Evolutionary conservation across 2,797 vertebrate genomes (phyloP).

Genomic region (Bovichtus variegatus): DNA sequence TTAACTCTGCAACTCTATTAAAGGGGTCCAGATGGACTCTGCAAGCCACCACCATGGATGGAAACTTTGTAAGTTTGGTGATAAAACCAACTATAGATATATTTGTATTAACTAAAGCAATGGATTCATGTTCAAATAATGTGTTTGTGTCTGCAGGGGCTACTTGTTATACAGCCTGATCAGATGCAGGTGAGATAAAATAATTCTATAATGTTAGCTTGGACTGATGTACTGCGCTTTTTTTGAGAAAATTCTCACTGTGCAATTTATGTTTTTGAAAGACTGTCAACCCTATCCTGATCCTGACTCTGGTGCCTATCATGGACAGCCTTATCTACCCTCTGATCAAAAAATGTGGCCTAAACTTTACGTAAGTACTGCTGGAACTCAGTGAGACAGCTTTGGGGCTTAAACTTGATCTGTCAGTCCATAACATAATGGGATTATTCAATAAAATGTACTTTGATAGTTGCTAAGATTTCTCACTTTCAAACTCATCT

Average conservation of each 20-base stretch:
- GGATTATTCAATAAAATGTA: neutral
- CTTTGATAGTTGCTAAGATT: neutral
- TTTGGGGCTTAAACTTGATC: neutral
- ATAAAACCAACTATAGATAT: neutral
- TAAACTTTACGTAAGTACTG: conserved; percentile 92
- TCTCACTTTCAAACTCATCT: neutral
- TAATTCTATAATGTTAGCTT: neutral
- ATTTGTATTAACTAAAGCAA: neutral
- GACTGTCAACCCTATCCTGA: conserved; percentile 95
- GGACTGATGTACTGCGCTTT: conserved; percentile 3
- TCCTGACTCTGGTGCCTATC: conserved; percentile 92
- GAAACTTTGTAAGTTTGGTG: conserved; percentile 90
- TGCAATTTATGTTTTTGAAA: conserved; percentile 69
- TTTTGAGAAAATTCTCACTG: conserved; percentile 50
- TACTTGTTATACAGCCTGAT: conserved; percentile 91
- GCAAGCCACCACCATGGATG: conserved; percentile 93
- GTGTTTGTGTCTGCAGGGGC: conserved; percentile 82
- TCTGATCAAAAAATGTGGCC: conserved; percentile 91
- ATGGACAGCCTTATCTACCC: conserved; percentile 91
- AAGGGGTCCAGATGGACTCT: conserved; percentile 98
- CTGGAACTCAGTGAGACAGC: neutral
- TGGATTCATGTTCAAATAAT: conserved; percentile 6
- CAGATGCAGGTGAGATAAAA: conserved; percentile 93
- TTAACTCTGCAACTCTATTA: conserved; percentile 23
- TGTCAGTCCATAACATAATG: neutral